Percentiles rank a stretch among this genome's conserved stretches.
These are phyloP conservation scores for Toxotes chatareus DNA, from an alignment of 2,113 vertebrate species.

Conservation along the genomic window DNA sequence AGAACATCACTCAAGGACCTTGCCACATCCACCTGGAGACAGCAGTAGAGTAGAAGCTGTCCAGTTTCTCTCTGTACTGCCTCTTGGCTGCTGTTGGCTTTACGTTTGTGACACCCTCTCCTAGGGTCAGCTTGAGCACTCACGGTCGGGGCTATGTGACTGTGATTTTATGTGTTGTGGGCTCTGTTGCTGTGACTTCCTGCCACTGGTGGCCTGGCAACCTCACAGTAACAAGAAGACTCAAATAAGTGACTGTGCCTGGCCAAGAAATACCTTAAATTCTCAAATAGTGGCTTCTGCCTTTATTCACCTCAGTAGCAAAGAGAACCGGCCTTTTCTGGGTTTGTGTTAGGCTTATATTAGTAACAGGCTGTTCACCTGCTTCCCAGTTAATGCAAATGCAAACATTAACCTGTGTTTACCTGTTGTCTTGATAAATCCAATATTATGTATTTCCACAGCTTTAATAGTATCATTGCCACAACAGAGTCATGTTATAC, in stretches of 20 bases:
- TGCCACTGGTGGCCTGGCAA: neutral
- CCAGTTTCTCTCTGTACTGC: too few relatives aligned
- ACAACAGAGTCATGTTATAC: neutral
- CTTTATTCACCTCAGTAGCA: neutral
- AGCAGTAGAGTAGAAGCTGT: too few relatives aligned
- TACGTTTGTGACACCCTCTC: too few relatives aligned
- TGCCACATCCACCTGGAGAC: too few relatives aligned
- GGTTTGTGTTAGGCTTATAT: neutral
- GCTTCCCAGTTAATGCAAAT: neutral
- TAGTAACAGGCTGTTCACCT: neutral
- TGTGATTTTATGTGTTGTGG: too few relatives aligned
- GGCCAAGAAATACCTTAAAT: neutral
- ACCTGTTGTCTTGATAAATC: neutral
- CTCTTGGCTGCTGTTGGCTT: too few relatives aligned
- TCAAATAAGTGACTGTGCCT: neutral
- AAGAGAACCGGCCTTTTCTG: neutral
- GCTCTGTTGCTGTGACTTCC: neutral
- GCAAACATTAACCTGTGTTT: neutral
- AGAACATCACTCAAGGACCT: too few relatives aligned
- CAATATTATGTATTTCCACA: neutral
- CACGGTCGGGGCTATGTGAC: too few relatives aligned
- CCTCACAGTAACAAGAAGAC: neutral
- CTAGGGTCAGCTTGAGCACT: too few relatives aligned
- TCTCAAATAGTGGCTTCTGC: neutral
- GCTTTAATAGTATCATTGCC: neutral